Conservation (phyloP, 2,888 invertebrate species). For the Chrysotoxum bicinctum region DNA sequence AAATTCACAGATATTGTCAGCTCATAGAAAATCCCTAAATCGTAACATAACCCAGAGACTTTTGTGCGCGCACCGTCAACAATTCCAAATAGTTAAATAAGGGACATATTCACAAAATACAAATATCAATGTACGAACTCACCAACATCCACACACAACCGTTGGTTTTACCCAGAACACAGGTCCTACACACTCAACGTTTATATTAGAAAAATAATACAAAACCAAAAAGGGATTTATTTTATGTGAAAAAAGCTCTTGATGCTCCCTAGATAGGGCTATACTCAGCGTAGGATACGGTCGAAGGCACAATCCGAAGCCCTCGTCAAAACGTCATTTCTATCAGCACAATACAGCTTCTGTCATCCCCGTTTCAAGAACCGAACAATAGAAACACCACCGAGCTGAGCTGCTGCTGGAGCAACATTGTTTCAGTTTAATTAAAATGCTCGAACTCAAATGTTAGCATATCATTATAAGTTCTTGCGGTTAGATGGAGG, state of each 20-base stretch:
- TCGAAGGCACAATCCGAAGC: conserved; percentile 24
- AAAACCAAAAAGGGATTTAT: background rate
- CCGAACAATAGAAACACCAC: conserved; percentile 46
- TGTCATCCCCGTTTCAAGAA: conserved; percentile 53
- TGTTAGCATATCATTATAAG: conserved; percentile 72
- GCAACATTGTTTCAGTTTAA: conserved; percentile 72
- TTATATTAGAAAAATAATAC: conserved; percentile 43
- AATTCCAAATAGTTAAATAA: conserved; percentile 34
- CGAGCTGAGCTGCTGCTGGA: conserved; percentile 15
- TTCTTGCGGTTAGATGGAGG: conserved; percentile 38
- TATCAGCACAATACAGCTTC: conserved; percentile 45
- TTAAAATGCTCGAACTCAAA: conserved; percentile 66
- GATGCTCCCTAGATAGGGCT: conserved; percentile 52
- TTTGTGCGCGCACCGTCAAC: background rate
- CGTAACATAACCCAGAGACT: conserved; percentile 3
- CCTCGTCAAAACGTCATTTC: conserved; percentile 60
- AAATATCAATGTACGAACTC: background rate
- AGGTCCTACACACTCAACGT: conserved; percentile 19
- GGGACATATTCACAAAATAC: conserved; percentile 32
- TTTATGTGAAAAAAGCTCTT: conserved; percentile 9
- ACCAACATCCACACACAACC: background rate
- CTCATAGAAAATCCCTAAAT: conserved; percentile 46
- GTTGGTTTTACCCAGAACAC: background rate
- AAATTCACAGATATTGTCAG: conserved; percentile 48
- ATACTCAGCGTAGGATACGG: conserved; percentile 1